phyloP scores from a whole-genome alignment of 2,797 vertebrate genomes.

The Synaphobranchus kaupii region DNA sequence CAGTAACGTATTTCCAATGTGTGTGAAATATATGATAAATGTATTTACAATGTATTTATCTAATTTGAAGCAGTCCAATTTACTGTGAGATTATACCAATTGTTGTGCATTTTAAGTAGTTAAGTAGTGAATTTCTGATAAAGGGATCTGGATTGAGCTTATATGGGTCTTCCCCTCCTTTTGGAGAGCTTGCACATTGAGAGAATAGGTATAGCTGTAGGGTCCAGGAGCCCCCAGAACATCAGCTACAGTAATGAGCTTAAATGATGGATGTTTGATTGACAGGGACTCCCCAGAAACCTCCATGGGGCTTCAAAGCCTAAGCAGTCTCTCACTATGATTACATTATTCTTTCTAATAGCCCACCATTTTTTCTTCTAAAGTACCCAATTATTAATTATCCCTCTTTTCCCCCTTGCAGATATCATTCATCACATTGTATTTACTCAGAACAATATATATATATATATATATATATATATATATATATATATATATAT shows the following conservation, averaged over 20 bases:
- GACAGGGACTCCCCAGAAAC: slow-evolving; percentile 3
- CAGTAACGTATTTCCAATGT: no score
- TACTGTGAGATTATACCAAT: not conserved
- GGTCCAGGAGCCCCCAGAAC: not conserved
- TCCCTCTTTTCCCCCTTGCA: not conserved
- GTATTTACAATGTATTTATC: not conserved
- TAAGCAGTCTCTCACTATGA: not conserved
- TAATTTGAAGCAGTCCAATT: not conserved
- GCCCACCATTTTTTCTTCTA: slow-evolving; percentile 3
- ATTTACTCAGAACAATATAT: not conserved
- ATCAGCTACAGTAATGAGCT: not conserved
- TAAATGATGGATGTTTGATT: not conserved
- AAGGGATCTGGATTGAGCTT: not conserved
- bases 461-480: not conserved
- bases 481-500: not conserved
- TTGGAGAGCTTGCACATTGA: not conserved
- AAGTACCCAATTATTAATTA: slow-evolving; percentile 19
- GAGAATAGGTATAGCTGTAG: not conserved
- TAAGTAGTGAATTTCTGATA: not conserved
- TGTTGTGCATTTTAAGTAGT: not conserved
- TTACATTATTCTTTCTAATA: slow-evolving; percentile 14
- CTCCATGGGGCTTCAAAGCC: not conserved
- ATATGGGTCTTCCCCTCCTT: no score
- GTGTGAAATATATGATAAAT: no score
- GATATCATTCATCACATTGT: not conserved